Evolutionary conservation across 2,888 invertebrate genomes (phyloP).

Genomic region (Lymantria monacha): DNA sequence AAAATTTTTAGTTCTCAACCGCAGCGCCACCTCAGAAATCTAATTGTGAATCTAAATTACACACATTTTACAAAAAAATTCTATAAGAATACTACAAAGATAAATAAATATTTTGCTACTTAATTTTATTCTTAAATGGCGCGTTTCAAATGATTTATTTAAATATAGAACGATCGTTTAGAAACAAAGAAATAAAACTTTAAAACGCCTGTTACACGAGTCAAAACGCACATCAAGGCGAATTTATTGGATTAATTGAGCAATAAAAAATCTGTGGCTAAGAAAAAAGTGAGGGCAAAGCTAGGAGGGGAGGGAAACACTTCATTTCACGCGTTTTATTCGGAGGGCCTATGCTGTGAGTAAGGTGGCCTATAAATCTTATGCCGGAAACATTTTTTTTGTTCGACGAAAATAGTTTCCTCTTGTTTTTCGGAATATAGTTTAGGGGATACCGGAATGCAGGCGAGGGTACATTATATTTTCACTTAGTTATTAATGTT

Average conservation of each 20-base stretch:
- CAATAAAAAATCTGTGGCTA: conserved; percentile 65
- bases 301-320: conserved; percentile 63
- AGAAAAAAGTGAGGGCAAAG: conserved; percentile 36
- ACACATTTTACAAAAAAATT: no score
- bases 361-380: conserved; percentile 73
- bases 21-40: no score
- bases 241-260: conserved; percentile 69
- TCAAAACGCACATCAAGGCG: conserved; percentile 49
- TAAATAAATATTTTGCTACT: no score
- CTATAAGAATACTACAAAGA: no score
- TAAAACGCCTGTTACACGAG: conserved; percentile 44
- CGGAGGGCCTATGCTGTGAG: conserved; percentile 55
- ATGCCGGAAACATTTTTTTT: conserved; percentile 74
- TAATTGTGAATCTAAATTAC: no score
- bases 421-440: conserved; percentile 67
- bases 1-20: no score
- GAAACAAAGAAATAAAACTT: conserved; percentile 35
- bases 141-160: conserved; percentile 23
- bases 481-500: conserved; percentile 58
- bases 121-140: conserved; percentile 6
- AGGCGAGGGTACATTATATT: conserved; percentile 37
- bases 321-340: conserved; percentile 80
- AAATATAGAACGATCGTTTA: conserved; percentile 20
- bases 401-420: conserved; percentile 79
- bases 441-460: conserved; percentile 34